Evolutionary conservation across 2,888 invertebrate genomes (phyloP).

Genomic region (Sepiola atlantica): DNA sequence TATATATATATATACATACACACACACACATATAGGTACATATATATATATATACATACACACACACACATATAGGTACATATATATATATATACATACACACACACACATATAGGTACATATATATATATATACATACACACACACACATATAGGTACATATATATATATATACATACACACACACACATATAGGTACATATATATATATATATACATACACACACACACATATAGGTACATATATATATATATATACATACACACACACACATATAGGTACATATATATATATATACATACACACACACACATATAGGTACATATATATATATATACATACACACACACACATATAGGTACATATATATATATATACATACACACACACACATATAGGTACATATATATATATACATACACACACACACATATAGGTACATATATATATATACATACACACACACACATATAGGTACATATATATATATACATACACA

Average conservation of each 20-base stretch:
- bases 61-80: neutral
- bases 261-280: neutral
- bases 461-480: neutral
- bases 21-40: neutral
- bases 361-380: neutral
- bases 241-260: neutral
- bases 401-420: neutral
- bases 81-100: neutral
- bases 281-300: conserved; percentile 37
- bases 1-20: neutral
- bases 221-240: neutral
- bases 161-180: neutral
- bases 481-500: neutral
- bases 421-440: neutral
- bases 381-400: neutral
- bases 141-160: neutral
- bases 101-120: neutral
- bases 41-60: too few species aligned
- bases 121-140: neutral
- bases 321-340: neutral
- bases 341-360: conserved; percentile 13
- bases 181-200: neutral
- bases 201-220: neutral
- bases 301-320: neutral
- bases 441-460: neutral